Evolutionary conservation across 2,113 vertebrate species (phyloP), one percentile per base, ranked within the genome.

Genomic region (Psammodynastes pulverulentus): DNA sequence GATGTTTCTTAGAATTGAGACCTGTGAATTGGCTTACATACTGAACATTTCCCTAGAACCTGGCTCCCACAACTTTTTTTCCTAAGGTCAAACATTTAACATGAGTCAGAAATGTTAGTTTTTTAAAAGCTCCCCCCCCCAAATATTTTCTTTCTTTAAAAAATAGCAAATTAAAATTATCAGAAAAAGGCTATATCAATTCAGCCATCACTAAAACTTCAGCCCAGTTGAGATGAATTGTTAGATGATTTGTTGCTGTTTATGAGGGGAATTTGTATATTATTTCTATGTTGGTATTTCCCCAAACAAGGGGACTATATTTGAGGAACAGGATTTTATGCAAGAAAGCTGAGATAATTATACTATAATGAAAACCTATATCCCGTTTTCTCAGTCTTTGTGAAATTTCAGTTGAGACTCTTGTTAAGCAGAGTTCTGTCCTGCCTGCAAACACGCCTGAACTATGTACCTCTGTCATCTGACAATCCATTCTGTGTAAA

Each of bases 321-420:
- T n/a, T 46, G 58, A 34, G 54, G 53, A 3, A n/a, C 62, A 19
- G 45, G 49, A 21, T 24, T 12, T 24, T 48, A 52, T 45, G 86
- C 26, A 79, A 29, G 91, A 87, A 34, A 79, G 43, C 34, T n/a
- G 23, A 87, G 24, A 23, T 45, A 45, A 43, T 46, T 26, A 72
- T 92, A 39, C 89, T 72, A 85, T 86, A 43, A n/a, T 5, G 39
- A 24, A n/a, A 29, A 84, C 21, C 29, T 39, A 86, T 21, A 29
- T 89, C 53, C 88, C n/a, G 34, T 92, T 89, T 84, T 15, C 62
- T 58, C n/a, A 26, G 15, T 51, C 79, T 24, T 24, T 51, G 88
- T 79, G 89, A 93, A 92, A 67, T 84, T 86, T 95, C 91, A 94
- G 13, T 48, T 52, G 91, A 94, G 46, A 5, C 43, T 95, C 93